Conservation (phyloP, 2,888 invertebrate species). For the Caenorhabditis sp. region DNA sequence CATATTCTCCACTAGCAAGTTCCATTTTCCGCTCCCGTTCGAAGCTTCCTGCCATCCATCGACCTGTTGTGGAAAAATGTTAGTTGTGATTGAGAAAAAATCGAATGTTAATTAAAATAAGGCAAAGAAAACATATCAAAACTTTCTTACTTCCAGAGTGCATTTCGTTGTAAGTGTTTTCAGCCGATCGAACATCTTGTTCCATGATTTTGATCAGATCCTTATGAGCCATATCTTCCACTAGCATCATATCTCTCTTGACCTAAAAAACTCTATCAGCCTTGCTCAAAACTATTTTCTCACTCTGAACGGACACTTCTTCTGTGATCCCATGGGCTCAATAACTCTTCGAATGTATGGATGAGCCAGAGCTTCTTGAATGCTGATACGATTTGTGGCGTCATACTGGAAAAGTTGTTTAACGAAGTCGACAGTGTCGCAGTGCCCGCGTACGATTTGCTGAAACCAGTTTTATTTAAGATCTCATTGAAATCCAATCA, state of each 20-base stretch:
- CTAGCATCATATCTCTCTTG: constrained; percentile 81
- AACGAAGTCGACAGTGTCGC: constrained; percentile 75
- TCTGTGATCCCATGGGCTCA: not conserved
- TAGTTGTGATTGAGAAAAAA: constrained; percentile 8
- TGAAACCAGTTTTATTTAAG: constrained; percentile 26
- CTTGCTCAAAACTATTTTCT: not conserved
- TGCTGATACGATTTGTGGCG: constrained; percentile 71
- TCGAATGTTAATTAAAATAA: not conserved
- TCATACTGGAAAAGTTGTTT: constrained; percentile 72
- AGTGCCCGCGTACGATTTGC: constrained; percentile 56
- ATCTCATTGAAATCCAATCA: not conserved
- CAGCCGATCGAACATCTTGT: constrained; percentile 78
- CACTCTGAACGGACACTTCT: constrained; percentile 64
- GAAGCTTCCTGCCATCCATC: constrained; percentile 42
- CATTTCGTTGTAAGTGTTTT: constrained; percentile 55
- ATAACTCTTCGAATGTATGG: constrained; percentile 65
- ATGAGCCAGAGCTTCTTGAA: constrained; percentile 77
- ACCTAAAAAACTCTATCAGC: too few relatives aligned
- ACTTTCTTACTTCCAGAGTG: constrained; percentile 67
- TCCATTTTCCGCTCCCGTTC: constrained; percentile 17
- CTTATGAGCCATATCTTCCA: constrained; percentile 76
- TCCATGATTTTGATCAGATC: constrained; percentile 75
- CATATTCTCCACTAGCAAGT: not conserved
- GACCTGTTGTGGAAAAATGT: too few relatives aligned
- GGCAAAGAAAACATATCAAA: too few relatives aligned